Percentiles rank a stretch among this genome's conserved stretches.
Conservation (phyloP, 2,888 invertebrate species). For the Cheilosia vernalis region DNA sequence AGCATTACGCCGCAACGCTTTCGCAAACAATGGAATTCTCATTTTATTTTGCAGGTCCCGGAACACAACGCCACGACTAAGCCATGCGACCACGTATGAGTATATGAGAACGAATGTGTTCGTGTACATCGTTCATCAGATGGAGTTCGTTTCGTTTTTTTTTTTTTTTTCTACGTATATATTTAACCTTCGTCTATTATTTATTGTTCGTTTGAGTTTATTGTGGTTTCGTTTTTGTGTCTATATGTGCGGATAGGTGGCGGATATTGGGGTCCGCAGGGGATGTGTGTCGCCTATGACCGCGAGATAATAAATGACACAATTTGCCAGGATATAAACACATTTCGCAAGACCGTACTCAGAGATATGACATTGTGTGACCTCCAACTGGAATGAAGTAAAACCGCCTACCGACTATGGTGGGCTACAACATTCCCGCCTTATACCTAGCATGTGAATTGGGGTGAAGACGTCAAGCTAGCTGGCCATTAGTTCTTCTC, state of each 20-base stretch:
- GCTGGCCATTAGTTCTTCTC: constrained; percentile 31
- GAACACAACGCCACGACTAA: constrained; percentile 2
- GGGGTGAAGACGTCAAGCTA: constrained; percentile 29
- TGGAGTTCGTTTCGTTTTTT: constrained; percentile 16
- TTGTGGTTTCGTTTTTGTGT: constrained; percentile 42
- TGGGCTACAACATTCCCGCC: neutral
- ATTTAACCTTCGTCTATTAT: constrained; percentile 61
- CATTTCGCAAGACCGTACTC: constrained; percentile 61
- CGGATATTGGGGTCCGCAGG: constrained; percentile 21
- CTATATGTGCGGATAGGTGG: constrained; percentile 2
- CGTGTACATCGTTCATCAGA: constrained; percentile 59
- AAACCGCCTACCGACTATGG: constrained; percentile 22
- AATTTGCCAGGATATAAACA: constrained; percentile 67
- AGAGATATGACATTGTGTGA: constrained; percentile 63
- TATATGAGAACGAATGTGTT: constrained; percentile 1
- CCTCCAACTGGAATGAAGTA: constrained; percentile 54
- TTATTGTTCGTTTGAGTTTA: constrained; percentile 69
- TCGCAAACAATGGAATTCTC: constrained; percentile 68
- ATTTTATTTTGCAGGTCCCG: constrained; percentile 56
- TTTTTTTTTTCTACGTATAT: constrained; percentile 13
- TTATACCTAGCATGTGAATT: neutral
- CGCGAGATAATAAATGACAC: constrained; percentile 70
- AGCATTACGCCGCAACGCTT: constrained; percentile 74
- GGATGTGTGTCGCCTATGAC: constrained; percentile 64
- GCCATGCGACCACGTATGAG: neutral